Conservation (phyloP, 2,888 invertebrate species). For the Tribolium freemani region DNA sequence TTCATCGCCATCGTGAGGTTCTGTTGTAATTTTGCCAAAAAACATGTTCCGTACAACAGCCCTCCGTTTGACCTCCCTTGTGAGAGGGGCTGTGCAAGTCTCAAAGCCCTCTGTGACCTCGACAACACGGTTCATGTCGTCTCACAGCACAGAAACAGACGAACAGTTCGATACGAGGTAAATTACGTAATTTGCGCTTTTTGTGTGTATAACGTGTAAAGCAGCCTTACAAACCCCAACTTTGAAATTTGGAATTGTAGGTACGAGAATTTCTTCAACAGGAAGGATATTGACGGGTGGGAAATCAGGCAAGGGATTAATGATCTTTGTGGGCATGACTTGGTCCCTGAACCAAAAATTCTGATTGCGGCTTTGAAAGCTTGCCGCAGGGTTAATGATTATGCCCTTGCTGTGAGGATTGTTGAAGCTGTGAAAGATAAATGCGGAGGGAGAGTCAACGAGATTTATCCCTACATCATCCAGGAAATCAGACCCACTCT, state of each 20-base stretch:
- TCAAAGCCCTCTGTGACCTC: slow-evolving; percentile 53
- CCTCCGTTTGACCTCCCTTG: slow-evolving; percentile 65
- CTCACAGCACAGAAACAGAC: slow-evolving; percentile 77
- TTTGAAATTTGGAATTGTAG: slow-evolving; percentile 63
- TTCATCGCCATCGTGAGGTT: slow-evolving; percentile 24
- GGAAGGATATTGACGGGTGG: slow-evolving; percentile 93
- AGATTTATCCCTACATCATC: slow-evolving; percentile 89
- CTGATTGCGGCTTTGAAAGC: slow-evolving; percentile 90
- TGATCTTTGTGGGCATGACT: slow-evolving; percentile 89
- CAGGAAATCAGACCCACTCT: slow-evolving; percentile 94
- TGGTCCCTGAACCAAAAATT: slow-evolving; percentile 93
- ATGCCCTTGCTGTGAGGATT: slow-evolving; percentile 91
- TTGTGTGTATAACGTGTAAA: slow-evolving; percentile 1
- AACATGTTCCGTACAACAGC: slow-evolving; percentile 71
- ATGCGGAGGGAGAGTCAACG: slow-evolving; percentile 80
- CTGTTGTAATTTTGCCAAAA: slow-evolving; percentile 14
- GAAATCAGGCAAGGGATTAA: slow-evolving; percentile 94
- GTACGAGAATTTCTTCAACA: slow-evolving; percentile 88
- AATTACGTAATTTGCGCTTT: slow-evolving; percentile 50
- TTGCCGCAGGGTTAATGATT: slow-evolving; percentile 94
- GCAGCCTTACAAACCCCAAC: neutral
- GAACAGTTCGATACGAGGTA: slow-evolving; percentile 87
- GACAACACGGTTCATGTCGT: slow-evolving; percentile 61
- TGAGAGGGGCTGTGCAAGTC: slow-evolving; percentile 60
- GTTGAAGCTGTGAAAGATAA: slow-evolving; percentile 93